Conservation (phyloP, 2,113 vertebrate genomes). For the Strigops habroptila region DNA sequence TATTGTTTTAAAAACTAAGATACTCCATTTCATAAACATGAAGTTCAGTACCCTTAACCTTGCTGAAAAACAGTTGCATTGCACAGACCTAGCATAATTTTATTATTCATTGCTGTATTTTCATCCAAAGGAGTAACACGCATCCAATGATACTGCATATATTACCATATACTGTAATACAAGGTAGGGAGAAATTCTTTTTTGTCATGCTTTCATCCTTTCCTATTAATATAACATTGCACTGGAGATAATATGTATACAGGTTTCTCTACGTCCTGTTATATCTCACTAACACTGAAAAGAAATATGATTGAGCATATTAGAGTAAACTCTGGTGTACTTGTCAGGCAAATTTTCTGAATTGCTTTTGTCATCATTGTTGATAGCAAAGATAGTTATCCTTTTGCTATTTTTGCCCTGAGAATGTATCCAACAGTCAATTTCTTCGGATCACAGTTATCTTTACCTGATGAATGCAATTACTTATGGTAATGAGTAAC, state of each 20-base stretch:
- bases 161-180: neutral
- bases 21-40: neutral
- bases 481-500: neutral
- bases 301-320: neutral
- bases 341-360: neutral
- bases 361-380: neutral
- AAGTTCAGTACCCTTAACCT: neutral
- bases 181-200: neutral
- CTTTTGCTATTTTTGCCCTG: neutral
- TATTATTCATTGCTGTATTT: neutral
- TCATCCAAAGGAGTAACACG: neutral
- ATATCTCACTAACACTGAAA: neutral
- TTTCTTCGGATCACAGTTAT: neutral
- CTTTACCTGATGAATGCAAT: neutral
- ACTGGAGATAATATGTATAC: neutral
- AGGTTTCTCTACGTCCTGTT: neutral
- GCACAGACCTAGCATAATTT: neutral
- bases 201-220: neutral
- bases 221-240: neutral
- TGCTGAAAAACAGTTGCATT: neutral
- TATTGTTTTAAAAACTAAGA: neutral
- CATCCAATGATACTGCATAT: neutral
- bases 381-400: neutral
- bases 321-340: neutral
- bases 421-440: neutral